Conservation (phyloP, 2,797 vertebrate species). For the Myioborus miniatus region DNA sequence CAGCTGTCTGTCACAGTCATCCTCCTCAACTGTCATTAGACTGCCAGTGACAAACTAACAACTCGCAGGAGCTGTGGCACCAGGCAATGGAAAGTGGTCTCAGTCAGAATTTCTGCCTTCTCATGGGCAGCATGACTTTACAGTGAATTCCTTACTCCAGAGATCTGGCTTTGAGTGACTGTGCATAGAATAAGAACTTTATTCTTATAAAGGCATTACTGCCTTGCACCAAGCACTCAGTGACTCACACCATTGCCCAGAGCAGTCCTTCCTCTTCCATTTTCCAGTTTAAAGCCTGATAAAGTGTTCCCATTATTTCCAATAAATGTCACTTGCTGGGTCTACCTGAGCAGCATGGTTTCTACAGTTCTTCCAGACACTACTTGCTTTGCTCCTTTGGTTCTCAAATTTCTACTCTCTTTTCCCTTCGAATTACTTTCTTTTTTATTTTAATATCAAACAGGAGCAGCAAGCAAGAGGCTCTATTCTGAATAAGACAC, state of each 20-base stretch:
- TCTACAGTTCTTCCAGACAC: not conserved
- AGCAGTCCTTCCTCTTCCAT: not conserved
- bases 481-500: not conserved
- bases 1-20: conserved; percentile 40
- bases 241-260: not conserved
- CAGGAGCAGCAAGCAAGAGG: not conserved
- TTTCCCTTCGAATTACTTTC: not conserved
- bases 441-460: not conserved
- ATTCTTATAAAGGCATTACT: too few relatives aligned
- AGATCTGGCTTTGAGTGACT: not conserved
- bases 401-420: not conserved
- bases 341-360: not conserved
- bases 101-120: conserved; percentile 25
- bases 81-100: not conserved
- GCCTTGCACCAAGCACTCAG: not conserved
- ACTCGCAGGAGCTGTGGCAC: conserved; percentile 4
- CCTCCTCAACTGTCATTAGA: not conserved
- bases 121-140: not conserved
- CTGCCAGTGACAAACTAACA: not conserved
- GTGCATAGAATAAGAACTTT: not conserved
- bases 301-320: not conserved
- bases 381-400: not conserved
- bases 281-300: not conserved
- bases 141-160: not conserved
- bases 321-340: not conserved